Evolutionary conservation across 2,113 vertebrate genomes (phyloP), one percentile per base, ranked within the genome.

Genomic region (Pitta sordida): DNA sequence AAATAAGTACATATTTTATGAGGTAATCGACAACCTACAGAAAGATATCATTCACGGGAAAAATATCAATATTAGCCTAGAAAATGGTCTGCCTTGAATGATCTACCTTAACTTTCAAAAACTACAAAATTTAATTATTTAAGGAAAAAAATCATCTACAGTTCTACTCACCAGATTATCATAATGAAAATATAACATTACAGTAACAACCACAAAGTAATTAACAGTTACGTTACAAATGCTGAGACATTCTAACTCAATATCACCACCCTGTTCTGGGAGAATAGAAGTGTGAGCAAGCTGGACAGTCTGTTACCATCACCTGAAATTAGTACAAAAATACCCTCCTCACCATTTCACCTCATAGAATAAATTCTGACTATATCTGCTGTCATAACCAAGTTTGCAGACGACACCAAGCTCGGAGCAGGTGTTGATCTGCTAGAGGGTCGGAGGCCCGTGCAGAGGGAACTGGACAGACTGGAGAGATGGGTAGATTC

Each of bases 121-220:
- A 58, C 1, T 2, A 30, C 21, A 83, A 83, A 51, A 78, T 24
- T 4, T 2, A 68, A 24, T 53, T 46, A 34, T 32, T 79, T 48
- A 20, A 62, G 37, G 23, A 55, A 75, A 67, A 10, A 10, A 2
- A 2, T 5, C 16, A 53, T 11, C 39, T 69, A 8, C 6, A 55
- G 8, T n/a, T 87, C 19, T 60, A 22, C 27, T 65, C 10, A 53
- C 4, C 9, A 21, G 5, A 9, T 59, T 63, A 67, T 8, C 7
- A 3, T 1, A 1, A 37, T 21, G 8, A 91, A 89, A 93, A 75
- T 36, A 43, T 16, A 69, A 2, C 0, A 0, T 46, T 26, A 62
- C 23, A 30, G 13, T 65, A 83, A 65, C 15, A 88, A 32, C 5
- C 29, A 46, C 22, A 77, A 36, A 86, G 17, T 4, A 90, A 69